Base-by-base conservation (phyloP, 2,888 invertebrate genomes). In the Brachylomia viminalis region DNA sequence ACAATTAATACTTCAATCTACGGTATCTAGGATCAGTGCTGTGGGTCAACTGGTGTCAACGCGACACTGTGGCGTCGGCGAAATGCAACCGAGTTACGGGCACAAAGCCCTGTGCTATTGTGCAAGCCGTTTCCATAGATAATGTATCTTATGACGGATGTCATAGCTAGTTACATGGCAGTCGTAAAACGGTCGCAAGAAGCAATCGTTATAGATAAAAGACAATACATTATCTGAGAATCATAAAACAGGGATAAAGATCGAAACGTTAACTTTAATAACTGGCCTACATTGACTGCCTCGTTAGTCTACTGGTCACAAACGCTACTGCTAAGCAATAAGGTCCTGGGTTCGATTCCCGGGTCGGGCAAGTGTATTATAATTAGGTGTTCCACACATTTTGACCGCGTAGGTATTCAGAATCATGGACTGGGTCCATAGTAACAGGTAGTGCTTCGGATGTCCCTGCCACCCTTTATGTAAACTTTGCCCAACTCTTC, bases 41-140 rank as follows among this genome's bases (percentile, higher is more conserved):
- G 80, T 83, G 84, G 90, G 92, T 91, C 90, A 89, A 90, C 91
- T 89, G 88, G 90, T 90, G 91, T 90, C 92, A 92, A 88, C 87
- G 85, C 87, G 90, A 89, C 89, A 88, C 90, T 88, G 71, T 62
- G 38, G 45, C 67, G 90, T 89, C 90, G 77, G 82, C 73, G 87
- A 90, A 90, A 75, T 73, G 72, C 65, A 75, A n/a, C 20, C 33
- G 49, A 62, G 64, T 59, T 20, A 69, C 61, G 3, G 42, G 23
- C 62, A 67, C 66, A 78, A 84, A 84, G 62, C 56, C 30, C 54
- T 61, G 42, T 30, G 59, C 47, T 58, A 83, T 83, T 78, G 64
- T 73, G 71, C 67, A 59, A 83, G 13, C 20, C 33, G n/a, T 69
- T 74, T 59, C 52, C 15, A 70, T 30, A 69, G 75, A 80, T 58